phyloP scores from a whole-genome alignment of 2,113 vertebrate species.

The Kryptolebias marmoratus region DNA sequence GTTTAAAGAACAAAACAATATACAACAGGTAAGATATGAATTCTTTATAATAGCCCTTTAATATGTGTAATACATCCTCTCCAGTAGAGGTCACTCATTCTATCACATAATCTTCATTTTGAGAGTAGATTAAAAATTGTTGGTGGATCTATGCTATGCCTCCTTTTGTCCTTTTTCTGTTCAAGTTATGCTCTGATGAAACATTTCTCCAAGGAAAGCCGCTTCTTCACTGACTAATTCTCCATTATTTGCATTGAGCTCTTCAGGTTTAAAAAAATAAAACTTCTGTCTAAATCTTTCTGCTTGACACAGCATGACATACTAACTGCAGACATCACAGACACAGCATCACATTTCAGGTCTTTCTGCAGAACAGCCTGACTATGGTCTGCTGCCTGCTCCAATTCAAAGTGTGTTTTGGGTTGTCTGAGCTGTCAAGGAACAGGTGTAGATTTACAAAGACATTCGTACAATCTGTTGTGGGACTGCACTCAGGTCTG shows the following conservation, averaged over 20 bases:
- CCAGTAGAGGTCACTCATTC: no score
- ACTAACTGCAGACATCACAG: conserved; percentile 54
- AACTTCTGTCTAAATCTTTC: conserved; percentile 6
- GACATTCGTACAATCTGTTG: conserved; percentile 43
- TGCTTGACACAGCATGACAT: conserved; percentile 60
- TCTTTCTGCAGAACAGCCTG: conserved; percentile 37
- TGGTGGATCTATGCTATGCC: no score
- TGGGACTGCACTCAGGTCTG: conserved; percentile 51
- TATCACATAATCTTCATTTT: no score
- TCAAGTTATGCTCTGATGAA: not conserved
- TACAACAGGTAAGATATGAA: no score
- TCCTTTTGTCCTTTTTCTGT: not conserved
- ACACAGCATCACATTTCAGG: conserved; percentile 56
- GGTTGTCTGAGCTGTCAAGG: conserved; percentile 61
- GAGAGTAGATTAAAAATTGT: no score
- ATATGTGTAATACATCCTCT: no score
- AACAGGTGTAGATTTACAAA: conserved; percentile 63
- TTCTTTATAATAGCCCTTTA: no score
- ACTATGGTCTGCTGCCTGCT: conserved; percentile 41
- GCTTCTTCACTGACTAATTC: conserved; percentile 7
- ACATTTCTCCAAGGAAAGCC: conserved; percentile 2
- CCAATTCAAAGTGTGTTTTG: conserved; percentile 61
- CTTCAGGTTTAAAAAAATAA: not conserved
- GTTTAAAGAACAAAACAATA: no score
- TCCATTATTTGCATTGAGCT: no score